Conservation (phyloP, 2,888 invertebrate genomes). For the Theodoxus fluviatilis region DNA sequence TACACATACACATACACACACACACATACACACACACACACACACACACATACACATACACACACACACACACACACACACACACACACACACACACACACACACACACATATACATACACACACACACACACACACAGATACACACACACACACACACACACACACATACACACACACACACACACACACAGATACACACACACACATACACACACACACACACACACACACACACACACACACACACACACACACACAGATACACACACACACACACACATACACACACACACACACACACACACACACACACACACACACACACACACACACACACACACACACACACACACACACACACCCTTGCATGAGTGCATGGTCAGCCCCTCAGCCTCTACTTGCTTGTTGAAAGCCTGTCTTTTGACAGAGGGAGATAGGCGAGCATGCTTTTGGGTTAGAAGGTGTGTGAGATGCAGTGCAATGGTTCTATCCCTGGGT, state of each 20-base stretch:
- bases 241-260: neutral
- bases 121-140: too few relatives aligned
- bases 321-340: neutral
- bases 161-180: slow-evolving; percentile 23
- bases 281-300: slow-evolving; percentile 18
- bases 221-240: neutral
- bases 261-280: slow-evolving; percentile 5
- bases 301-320: slow-evolving; percentile 11
- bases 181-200: neutral
- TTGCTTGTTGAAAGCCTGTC: too few relatives aligned
- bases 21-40: neutral
- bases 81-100: too few relatives aligned
- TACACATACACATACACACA: slow-evolving; percentile 3
- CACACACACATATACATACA: slow-evolving; percentile 9
- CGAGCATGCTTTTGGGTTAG: neutral
- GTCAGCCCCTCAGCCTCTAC: neutral
- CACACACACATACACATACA: neutral
- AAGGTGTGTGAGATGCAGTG: too few relatives aligned
- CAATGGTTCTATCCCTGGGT: too few relatives aligned
- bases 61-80: neutral
- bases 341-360: neutral
- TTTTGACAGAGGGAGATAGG: neutral
- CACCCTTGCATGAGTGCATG: neutral
- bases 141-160: neutral
- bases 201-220: too few relatives aligned